Base-by-base conservation (phyloP, 2,888 invertebrate genomes). In the Xylocampa areola region DNA sequence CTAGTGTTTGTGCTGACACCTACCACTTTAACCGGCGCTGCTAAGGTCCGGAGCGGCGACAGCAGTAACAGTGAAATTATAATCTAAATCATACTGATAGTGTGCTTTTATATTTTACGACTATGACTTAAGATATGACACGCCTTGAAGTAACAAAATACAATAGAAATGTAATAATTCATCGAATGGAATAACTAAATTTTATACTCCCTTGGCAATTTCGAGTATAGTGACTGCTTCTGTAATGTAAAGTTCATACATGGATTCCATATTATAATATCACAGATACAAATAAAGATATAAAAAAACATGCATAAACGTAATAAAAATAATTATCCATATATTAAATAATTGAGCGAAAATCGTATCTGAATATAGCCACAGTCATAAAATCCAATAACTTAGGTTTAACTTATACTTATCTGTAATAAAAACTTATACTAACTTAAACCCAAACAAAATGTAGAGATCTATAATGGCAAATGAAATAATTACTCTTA, bases 41-140 rank as follows among this genome's bases (percentile, higher is more conserved):
- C 84, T 84, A 76, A 80, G 82, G 62, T 78, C 79, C 77, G 76
- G 79, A 82, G 77, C 61, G 79, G 82, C 77, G 78, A 84, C 74
- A 80, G 73, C 68, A 73, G 72, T 64, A 58, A 75, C 51, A 70
- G 67, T 63, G 30, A 50, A 55, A 54, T 13, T 13, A 30, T 36
- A 54, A 58, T 33, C n/a, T 10, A 53, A 73, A 55, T 52, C 19
- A 73, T 50, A 48, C 0, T 30, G 36, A 53, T 25, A 55, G 30
- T 43, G 58, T 70, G 54, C 61, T 39, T 40, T 27, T 45, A 32
- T 30, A 16, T 29, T 45, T 57, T 32, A 64, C 49, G 65, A 64
- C 65, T 50, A 55, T 27, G 44, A 14, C 14, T 55, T 2, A 32
- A 13, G 4, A n/a, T 5, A 11, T n/a, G n/a, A n/a, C n/a, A n/a